These are phyloP conservation scores for Nezara viridula DNA, from an alignment of 2,888 invertebrate species.

Conservation along the genomic window DNA sequence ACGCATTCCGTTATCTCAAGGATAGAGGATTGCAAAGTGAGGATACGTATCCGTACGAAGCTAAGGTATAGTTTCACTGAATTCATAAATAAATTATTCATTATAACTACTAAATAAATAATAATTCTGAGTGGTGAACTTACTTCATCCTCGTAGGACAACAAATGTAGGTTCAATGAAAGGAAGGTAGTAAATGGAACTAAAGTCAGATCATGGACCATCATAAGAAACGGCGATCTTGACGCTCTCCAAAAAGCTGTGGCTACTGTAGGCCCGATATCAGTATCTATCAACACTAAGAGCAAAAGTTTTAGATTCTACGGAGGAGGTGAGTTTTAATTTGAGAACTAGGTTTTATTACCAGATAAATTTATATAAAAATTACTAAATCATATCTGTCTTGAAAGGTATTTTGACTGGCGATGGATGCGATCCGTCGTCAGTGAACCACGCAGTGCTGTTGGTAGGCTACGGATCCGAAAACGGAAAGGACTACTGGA, in stretches of 20 bases:
- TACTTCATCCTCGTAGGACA: not conserved
- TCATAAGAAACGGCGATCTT: constrained; percentile 78
- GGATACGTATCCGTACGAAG: too few relatives aligned
- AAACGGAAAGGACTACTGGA: too few relatives aligned
- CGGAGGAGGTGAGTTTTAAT: constrained; percentile 69
- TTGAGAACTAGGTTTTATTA: too few relatives aligned
- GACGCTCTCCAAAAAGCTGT: constrained; percentile 80
- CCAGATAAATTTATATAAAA: too few relatives aligned
- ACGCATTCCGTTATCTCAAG: constrained; percentile 87
- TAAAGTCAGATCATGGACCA: constrained; percentile 83
- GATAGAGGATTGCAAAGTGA: constrained; percentile 83
- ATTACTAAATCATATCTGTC: too few relatives aligned
- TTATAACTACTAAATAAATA: not conserved
- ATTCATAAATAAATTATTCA: too few relatives aligned
- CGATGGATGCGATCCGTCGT: not conserved
- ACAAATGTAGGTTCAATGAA: constrained; percentile 74
- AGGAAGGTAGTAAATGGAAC: constrained; percentile 76
- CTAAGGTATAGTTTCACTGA: constrained; percentile 69
- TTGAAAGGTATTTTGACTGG: not conserved
- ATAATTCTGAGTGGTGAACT: not conserved
- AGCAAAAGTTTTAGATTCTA: constrained; percentile 88
- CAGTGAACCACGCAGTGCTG: not conserved
- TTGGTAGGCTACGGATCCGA: not conserved
- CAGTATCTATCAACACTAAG: constrained; percentile 90
- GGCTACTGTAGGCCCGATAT: constrained; percentile 85